phyloP scores from a whole-genome alignment of 2,888 invertebrate species.

The Acleris literana region DNA sequence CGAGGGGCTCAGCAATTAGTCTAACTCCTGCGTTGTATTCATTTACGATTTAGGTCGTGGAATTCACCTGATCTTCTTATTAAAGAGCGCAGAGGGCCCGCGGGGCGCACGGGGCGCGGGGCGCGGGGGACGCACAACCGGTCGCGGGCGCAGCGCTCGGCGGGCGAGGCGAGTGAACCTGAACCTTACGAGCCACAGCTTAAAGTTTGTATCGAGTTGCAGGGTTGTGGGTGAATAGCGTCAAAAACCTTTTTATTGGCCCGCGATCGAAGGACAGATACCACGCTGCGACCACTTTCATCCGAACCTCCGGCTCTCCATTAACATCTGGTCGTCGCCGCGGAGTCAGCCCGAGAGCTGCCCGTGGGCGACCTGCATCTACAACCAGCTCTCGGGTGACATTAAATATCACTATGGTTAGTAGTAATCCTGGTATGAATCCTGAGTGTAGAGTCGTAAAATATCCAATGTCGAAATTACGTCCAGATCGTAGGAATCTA shows the following conservation, averaged over 20 bases:
- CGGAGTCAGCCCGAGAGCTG: no score
- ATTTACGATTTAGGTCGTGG: slow-evolving; percentile 39
- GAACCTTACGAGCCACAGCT: slow-evolving; percentile 44
- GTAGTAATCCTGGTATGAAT: no score
- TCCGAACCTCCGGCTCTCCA: slow-evolving; percentile 24
- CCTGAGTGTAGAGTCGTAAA: no score
- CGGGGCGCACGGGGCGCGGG: slow-evolving; percentile 39
- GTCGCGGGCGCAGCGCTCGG: slow-evolving; percentile 45
- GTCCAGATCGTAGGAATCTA: no score
- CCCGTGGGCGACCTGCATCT: neutral
- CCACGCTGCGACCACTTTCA: slow-evolving; percentile 32
- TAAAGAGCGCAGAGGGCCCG: slow-evolving; percentile 39
- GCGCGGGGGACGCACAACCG: slow-evolving; percentile 49
- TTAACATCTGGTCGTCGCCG: slow-evolving; percentile 13
- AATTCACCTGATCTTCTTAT: slow-evolving; percentile 55
- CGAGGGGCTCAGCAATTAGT: slow-evolving; percentile 18
- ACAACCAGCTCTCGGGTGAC: no score
- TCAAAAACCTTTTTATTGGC: slow-evolving; percentile 68
- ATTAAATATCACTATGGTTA: no score
- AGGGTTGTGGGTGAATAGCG: slow-evolving; percentile 43
- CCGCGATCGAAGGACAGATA: slow-evolving; percentile 55
- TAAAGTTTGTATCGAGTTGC: slow-evolving; percentile 40
- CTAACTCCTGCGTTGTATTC: slow-evolving; percentile 7
- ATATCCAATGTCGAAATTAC: no score
- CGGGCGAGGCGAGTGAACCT: slow-evolving; percentile 37